Evolutionary conservation across 2,888 invertebrate genomes (phyloP), one percentile per base, ranked within the genome.

Genomic region (Germaria angustata): DNA sequence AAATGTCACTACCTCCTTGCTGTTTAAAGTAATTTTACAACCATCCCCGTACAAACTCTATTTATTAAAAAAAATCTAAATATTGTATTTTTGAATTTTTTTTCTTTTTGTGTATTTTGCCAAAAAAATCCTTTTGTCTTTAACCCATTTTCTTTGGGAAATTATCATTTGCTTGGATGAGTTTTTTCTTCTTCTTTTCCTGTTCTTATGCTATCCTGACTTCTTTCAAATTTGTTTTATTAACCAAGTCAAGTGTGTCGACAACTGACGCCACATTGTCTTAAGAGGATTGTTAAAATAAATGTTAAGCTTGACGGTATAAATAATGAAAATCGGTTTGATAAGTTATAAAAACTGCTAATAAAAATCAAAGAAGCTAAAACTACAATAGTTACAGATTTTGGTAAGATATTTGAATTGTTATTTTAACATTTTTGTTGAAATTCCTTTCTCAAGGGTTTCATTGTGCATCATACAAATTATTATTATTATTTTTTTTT

Each of bases 221-320:
- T 41, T 59, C 28, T 68, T 61, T 41, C 32, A 34, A 44, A 34
- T 75, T 75, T 79, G 55, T 81, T 79, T 82, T 82, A 82, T 82
- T 82, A 82, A 82, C 75, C 79, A 75, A 82, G 65, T 82, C 82
- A 71, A 82, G 82, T 82, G 82, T 82, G 82, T 71, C 79, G 82
- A 79, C 82, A 79, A 71, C 79, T 75, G 82, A 79, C 82, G 82
- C 82, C 82, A 82, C 82, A 82, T 82, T 82, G 82, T 82, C 82
- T 82, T 82, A 66, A 82, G 79, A 76, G 79, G 71, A 79, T 66
- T 79, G 82, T 82, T 82, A 79, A 79, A 82, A 82, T 76, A 79
- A 82, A 82, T 76, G 72, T 78, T 63, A 73, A 78, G 61, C 46
- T 39, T 22, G 36, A 9, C 51, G 51, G 13, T 41, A 77, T 66